Percentiles rank a stretch among this genome's conserved stretches.
phyloP scores from a whole-genome alignment of 2,797 vertebrate genomes.

The Brachyrhaphis roseni region DNA sequence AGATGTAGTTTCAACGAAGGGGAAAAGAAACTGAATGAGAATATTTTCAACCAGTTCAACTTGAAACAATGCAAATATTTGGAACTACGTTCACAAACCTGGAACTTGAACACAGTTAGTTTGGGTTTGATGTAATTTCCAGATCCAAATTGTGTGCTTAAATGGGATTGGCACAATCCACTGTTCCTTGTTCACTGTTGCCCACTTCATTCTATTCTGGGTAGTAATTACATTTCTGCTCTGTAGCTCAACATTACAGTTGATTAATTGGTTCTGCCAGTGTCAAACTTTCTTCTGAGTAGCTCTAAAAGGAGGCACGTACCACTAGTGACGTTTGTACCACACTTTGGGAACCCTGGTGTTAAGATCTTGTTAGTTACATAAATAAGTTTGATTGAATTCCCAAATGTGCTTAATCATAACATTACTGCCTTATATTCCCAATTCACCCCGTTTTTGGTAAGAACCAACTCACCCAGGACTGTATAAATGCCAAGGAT shows the following conservation, averaged over 20 bases:
- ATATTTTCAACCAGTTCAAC: neutral
- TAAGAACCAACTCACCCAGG: neutral
- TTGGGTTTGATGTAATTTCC: too few relatives aligned
- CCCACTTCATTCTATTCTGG: neutral
- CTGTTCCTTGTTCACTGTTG: neutral
- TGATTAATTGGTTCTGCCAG: neutral
- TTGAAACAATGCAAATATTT: neutral
- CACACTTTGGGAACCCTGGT: neutral
- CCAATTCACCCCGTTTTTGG: neutral
- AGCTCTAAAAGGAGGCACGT: neutral
- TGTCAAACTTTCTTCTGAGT: neutral
- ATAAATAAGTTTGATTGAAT: constrained; percentile 2
- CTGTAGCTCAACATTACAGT: neutral
- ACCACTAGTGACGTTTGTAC: neutral
- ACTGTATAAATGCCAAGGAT: constrained; percentile 5
- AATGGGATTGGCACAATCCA: neutral
- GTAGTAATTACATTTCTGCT: neutral
- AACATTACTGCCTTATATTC: neutral
- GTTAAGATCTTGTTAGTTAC: constrained; percentile 1
- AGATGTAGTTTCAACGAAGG: neutral
- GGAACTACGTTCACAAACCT: neutral
- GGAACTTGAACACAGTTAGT: neutral
- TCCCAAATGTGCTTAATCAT: constrained; percentile 11
- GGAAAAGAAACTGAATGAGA: neutral
- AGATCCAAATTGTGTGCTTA: neutral